phyloP scores from a whole-genome alignment of 1,140 invertebrate species.

The Hypsibius dujardini region DNA sequence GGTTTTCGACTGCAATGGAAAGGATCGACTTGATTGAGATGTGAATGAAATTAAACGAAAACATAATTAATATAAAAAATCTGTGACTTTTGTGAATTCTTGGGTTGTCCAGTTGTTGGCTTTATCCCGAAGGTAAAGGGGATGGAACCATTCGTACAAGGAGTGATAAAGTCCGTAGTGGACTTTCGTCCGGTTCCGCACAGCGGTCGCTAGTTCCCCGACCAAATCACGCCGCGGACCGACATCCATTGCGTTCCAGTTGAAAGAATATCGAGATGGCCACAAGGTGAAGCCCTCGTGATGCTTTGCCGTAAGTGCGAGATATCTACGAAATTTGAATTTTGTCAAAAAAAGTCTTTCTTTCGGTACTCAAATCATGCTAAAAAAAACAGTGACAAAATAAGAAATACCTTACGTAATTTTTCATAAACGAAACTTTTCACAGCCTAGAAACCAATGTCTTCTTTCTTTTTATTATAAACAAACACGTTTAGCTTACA shows the following conservation, averaged over 20 bases:
- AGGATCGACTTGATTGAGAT: neutral
- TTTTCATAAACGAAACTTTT: too few relatives aligned
- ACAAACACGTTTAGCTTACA: neutral
- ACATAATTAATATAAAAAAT: neutral
- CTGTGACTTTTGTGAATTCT: slow-evolving; percentile 36
- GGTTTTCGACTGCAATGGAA: slow-evolving; percentile 41
- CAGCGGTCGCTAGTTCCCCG: slow-evolving; percentile 52
- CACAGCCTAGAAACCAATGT: too few relatives aligned
- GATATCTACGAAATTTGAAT: slow-evolving; percentile 43
- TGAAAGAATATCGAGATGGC: slow-evolving; percentile 64
- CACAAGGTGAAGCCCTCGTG: slow-evolving; percentile 78
- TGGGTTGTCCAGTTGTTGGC: slow-evolving; percentile 45
- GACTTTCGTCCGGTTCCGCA: slow-evolving; percentile 43
- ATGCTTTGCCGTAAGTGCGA: slow-evolving; percentile 79
- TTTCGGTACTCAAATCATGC: slow-evolving; percentile 20
- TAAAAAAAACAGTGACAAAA: slow-evolving; percentile 18
- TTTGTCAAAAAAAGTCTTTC: too few relatives aligned
- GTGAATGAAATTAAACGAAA: neutral
- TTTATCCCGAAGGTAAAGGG: slow-evolving; percentile 58
- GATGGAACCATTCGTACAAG: slow-evolving; percentile 77
- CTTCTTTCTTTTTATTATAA: too few relatives aligned
- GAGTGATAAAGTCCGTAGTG: slow-evolving; percentile 75
- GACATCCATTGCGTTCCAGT: slow-evolving; percentile 72
- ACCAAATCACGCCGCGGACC: slow-evolving; percentile 54
- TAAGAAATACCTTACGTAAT: neutral